Percentiles rank a stretch among this genome's conserved stretches.
Evolutionary conservation across 2,113 vertebrate genomes (phyloP).

Genomic region (Perca flavescens): DNA sequence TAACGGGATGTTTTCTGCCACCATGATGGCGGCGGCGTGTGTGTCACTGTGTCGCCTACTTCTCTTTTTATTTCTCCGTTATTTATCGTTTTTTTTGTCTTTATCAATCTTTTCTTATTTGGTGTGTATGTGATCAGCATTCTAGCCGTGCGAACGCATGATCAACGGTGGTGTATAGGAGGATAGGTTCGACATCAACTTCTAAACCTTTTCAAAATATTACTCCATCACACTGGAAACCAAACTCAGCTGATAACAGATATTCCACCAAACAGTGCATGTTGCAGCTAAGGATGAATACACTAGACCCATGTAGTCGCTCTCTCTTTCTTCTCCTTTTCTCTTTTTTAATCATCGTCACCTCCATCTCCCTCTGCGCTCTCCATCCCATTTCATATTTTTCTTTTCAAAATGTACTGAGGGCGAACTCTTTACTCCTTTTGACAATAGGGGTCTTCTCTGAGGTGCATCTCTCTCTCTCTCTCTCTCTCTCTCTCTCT

Average conservation of each 20-base stretch:
- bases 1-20: conserved; percentile 35
- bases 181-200: neutral
- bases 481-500: conserved; percentile 20
- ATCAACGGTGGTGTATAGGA: neutral
- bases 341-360: neutral
- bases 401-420: neutral
- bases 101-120: neutral
- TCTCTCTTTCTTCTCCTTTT: neutral
- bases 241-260: neutral
- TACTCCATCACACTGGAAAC: neutral
- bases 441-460: neutral
- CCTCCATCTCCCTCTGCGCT: conserved; percentile 5
- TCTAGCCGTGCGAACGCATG: neutral
- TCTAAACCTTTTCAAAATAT: conserved; percentile 1
- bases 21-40: neutral
- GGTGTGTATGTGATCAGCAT: neutral
- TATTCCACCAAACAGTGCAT: neutral
- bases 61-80: neutral
- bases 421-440: conserved; percentile 4
- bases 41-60: neutral
- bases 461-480: neutral
- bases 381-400: conserved; percentile 20
- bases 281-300: neutral
- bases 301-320: neutral
- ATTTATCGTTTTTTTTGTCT: neutral